Conservation (phyloP, 2,113 vertebrate species). For the Antidorcas marsupialis region DNA sequence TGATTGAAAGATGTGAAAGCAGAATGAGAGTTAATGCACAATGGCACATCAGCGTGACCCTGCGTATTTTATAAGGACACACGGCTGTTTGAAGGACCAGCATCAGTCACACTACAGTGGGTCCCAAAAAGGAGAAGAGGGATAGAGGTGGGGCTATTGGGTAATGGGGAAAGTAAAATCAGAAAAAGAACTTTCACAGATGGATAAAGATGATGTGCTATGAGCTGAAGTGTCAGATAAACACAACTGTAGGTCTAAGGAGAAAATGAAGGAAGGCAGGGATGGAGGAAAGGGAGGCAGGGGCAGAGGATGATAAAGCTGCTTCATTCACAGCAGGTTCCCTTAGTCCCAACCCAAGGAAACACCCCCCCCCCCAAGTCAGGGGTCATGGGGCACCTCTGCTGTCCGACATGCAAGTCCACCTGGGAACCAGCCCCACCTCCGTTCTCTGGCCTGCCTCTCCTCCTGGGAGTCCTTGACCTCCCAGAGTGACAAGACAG, state of each 20-base stretch:
- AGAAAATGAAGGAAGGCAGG: neutral
- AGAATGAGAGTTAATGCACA: too few species aligned
- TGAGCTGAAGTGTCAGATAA: neutral
- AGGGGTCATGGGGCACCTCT: neutral
- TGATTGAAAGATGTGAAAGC: neutral
- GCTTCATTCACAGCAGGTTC: neutral
- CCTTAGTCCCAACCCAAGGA: neutral
- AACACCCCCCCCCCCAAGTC: accelerated
- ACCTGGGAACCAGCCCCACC: neutral
- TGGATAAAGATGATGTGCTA: too few species aligned
- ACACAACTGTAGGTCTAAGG: neutral
- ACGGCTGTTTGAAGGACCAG: neutral
- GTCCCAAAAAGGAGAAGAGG: too few species aligned
- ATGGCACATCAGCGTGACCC: accelerated
- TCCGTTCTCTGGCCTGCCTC: accelerated
- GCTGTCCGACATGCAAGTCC: accelerated
- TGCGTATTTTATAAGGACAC: neutral
- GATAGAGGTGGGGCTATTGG: neutral
- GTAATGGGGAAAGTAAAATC: neutral
- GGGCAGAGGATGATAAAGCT: accelerated
- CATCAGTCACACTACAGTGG: neutral
- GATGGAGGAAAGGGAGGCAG: neutral
- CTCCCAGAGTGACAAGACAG: neutral
- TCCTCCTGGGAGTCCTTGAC: accelerated
- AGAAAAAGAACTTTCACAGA: neutral